Conservation (phyloP, 2,888 invertebrate species). For the Tenthredo scrophulariae region DNA sequence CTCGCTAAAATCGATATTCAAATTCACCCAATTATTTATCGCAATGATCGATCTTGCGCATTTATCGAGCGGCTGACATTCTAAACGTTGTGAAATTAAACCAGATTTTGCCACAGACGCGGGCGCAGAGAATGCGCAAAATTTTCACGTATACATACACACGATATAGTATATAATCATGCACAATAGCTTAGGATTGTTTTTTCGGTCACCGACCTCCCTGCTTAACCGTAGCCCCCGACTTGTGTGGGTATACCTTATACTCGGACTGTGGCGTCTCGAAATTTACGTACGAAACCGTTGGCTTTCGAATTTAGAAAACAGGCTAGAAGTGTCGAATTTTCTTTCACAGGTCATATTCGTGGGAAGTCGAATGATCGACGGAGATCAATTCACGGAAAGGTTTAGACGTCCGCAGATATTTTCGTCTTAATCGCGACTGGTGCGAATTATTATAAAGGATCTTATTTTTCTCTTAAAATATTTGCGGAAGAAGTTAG, state of each 20-base stretch:
- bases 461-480: neutral
- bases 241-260: conserved; percentile 18
- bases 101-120: conserved; percentile 38
- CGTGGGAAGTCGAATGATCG: neutral
- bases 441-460: neutral
- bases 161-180: conserved; percentile 1
- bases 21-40: neutral
- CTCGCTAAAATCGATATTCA: neutral
- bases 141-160: neutral
- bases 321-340: neutral
- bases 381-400: neutral
- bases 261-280: neutral
- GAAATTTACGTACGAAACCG: conserved; percentile 7
- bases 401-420: neutral
- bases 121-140: conserved; percentile 6
- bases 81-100: conserved; percentile 30
- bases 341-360: neutral
- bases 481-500: neutral
- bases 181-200: conserved; percentile 37
- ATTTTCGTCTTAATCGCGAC: neutral
- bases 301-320: conserved; percentile 25
- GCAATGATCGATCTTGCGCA: neutral
- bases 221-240: conserved; percentile 15
- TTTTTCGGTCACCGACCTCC: conserved; percentile 47
- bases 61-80: conserved; percentile 29